Evolutionary conservation across 2,888 invertebrate species (phyloP), one percentile per base, ranked within the genome.

Genomic region (Eupithecia vulgata): DNA sequence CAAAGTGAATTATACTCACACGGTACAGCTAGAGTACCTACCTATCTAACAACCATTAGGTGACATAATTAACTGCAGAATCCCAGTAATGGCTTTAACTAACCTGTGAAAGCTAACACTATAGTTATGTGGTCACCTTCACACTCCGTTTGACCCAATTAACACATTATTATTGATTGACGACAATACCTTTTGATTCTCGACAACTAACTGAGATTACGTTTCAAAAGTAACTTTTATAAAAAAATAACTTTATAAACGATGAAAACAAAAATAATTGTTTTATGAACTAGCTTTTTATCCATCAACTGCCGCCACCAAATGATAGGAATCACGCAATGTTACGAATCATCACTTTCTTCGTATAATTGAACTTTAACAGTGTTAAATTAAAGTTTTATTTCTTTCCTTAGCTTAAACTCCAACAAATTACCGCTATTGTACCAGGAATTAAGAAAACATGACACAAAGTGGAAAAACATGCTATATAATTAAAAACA

Each of bases 21-120:
- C n/a, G n/a, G n/a, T n/a, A n/a, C 6, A 52, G 21, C 10, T 52
- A 48, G n/a, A n/a, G n/a, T 8, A 57, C 13, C 0, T 21, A 21
- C 0, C 12, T 8, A 57, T 5, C 0, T 21, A 21, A 0, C 12
- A 25, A 25, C 25, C 12, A 5, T 57, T 13, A 25, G n/a, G 25
- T 21, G 66, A 69, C 65, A 59, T 74, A 74, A 66, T 73, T 66
- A 69, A 66, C 72, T 62, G 40, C 37, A 61, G 52, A 37, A 7
- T 62, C 67, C 67, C n/a, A 67, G 66, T 70, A 61, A 67, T 52
- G 35, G 45, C 48, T 66, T 40, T 68, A 57, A 40, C 34, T 69
- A 69, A 66, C 45, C 69, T 69, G 59, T 62, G 48, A 8, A 37
- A 67, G 59, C 37, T 69, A 69, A 67, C 30, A 70, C 45, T 25